Percentiles rank a stretch among this genome's conserved stretches.
Conservation (phyloP, 2,113 vertebrate species). For the Lanius collurio region DNA sequence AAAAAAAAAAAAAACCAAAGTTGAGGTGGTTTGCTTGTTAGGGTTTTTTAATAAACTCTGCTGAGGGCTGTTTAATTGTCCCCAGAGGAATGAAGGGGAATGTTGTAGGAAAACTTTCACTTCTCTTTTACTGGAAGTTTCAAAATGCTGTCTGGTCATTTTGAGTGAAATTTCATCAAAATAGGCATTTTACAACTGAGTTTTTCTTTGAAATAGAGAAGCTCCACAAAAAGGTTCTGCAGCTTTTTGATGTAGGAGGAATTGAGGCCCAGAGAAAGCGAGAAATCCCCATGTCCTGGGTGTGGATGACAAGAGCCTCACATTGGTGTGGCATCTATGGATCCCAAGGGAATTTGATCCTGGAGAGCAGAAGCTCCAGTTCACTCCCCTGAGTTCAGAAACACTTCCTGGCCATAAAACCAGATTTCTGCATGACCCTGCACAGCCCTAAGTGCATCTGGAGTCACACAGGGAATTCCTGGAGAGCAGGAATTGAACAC, state of each 20-base stretch:
- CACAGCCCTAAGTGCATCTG: neutral
- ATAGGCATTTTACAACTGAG: neutral
- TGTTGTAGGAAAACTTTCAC: neutral
- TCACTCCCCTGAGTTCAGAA: neutral
- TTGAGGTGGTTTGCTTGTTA: neutral
- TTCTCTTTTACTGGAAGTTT: neutral
- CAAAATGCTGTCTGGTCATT: neutral
- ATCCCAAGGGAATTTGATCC: neutral
- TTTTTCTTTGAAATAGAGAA: neutral
- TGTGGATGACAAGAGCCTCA: neutral
- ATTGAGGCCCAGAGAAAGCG: neutral
- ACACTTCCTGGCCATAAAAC: accelerated
- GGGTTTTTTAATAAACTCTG: neutral
- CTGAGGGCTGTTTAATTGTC: neutral
- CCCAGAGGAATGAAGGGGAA: neutral
- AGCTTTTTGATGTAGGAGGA: neutral
- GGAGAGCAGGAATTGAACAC: neutral
- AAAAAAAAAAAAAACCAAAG: too few relatives aligned
- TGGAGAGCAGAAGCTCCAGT: neutral
- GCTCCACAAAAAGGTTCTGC: neutral
- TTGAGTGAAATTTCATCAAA: neutral
- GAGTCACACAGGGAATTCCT: too few relatives aligned
- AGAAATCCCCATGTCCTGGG: neutral
- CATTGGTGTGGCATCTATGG: accelerated
- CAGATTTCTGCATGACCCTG: neutral